phyloP scores from a whole-genome alignment of 2,888 invertebrate genomes.

The Drosophila rellima region DNA sequence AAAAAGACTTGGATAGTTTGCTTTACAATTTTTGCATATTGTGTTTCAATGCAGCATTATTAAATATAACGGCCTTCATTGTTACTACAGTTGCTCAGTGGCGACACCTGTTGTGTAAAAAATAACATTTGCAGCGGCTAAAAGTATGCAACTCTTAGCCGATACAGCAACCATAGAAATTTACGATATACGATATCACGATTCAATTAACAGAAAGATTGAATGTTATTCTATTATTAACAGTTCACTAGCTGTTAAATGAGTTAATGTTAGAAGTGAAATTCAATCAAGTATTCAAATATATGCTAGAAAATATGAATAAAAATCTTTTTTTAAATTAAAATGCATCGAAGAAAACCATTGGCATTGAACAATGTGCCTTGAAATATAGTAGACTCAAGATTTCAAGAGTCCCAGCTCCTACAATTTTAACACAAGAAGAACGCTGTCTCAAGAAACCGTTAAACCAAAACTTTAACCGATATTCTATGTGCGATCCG shows the following conservation, averaged over 20 bases:
- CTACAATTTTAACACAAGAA: slow-evolving; percentile 10
- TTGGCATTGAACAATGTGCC: not conserved
- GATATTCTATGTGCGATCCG: slow-evolving; percentile 39
- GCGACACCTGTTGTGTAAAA: slow-evolving; percentile 30
- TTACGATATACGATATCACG: slow-evolving; percentile 5
- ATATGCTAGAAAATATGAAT: not conserved
- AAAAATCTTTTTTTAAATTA: not conserved
- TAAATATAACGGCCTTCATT: not conserved
- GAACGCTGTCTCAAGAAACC: slow-evolving; percentile 17
- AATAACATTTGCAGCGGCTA: not conserved
- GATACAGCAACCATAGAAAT: not conserved
- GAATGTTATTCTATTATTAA: not conserved
- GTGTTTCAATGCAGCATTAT: not conserved
- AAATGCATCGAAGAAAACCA: not conserved
- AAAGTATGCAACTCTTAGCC: slow-evolving; percentile 13
- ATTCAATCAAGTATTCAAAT: not conserved
- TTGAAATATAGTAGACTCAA: not conserved
- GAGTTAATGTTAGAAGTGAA: too few relatives aligned
- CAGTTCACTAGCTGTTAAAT: not conserved
- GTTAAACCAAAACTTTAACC: slow-evolving; percentile 38
- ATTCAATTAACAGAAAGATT: not conserved
- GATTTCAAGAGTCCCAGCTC: not conserved
- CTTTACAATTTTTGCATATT: not conserved
- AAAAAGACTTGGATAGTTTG: too few relatives aligned
- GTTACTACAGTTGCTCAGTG: not conserved